Conservation (phyloP, 2,113 vertebrate species). For the Andinoacara biseriatus region DNA sequence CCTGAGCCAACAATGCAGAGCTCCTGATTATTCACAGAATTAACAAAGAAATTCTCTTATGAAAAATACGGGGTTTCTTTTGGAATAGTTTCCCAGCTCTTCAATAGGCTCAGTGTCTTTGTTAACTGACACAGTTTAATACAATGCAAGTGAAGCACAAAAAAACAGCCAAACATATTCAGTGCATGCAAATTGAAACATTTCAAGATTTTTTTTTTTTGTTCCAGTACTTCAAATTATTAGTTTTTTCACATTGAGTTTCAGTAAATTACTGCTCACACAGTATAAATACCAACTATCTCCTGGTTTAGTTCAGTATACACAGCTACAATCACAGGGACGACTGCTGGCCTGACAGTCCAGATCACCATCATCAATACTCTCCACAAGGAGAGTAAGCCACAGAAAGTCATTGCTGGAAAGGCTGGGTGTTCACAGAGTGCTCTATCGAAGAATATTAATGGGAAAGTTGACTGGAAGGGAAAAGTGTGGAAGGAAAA, state of each 20-base stretch:
- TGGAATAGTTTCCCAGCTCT: not conserved
- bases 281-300: not conserved
- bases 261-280: not conserved
- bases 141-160: not conserved
- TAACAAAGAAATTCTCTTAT: not conserved
- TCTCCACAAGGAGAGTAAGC: not conserved
- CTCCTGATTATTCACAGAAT: slow-evolving; percentile 20
- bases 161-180: fast-evolving
- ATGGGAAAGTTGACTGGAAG: not conserved
- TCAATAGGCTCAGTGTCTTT: not conserved
- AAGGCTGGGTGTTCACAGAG: not conserved
- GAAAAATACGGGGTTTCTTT: not conserved
- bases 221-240: no score
- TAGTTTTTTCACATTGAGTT: not conserved
- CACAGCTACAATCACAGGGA: not conserved
- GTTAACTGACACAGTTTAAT: not conserved
- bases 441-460: no score
- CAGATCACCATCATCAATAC: not conserved
- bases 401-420: not conserved
- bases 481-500: not conserved
- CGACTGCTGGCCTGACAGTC: not conserved
- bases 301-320: not conserved
- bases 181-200: not conserved
- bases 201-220: not conserved
- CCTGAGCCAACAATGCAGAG: slow-evolving; percentile 31